phyloP scores from a whole-genome alignment of 1,140 invertebrate genomes.

The Elysia chlorotica region DNA sequence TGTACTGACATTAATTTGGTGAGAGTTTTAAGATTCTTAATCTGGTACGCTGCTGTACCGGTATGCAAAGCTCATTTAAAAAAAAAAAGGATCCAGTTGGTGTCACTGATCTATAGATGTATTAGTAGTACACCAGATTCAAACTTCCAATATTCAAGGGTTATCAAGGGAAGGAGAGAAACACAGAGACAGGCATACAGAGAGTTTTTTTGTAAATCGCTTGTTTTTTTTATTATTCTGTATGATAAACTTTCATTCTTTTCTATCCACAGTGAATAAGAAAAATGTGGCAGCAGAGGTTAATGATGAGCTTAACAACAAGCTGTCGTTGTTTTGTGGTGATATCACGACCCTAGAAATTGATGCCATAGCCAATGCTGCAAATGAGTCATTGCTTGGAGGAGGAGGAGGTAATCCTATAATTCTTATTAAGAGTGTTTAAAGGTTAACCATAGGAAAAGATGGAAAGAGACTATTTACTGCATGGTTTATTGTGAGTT shows the following conservation, averaged over 20 bases:
- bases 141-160: no score
- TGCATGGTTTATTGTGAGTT: no score
- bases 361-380: conserved; percentile 92
- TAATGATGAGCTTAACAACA: conserved; percentile 44
- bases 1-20: no score
- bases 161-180: no score
- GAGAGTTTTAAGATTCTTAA: no score
- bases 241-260: background rate
- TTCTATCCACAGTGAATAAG: background rate
- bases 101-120: background rate
- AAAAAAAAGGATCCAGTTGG: no score
- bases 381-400: conserved; percentile 77
- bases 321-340: conserved; percentile 64
- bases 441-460: conserved; percentile 1
- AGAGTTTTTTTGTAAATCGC: background rate
- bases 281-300: conserved; percentile 11
- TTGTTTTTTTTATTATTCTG: background rate
- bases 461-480: no score
- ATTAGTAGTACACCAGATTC: background rate
- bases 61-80: background rate
- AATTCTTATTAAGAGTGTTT: no score
- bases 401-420: conserved; percentile 79
- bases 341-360: conserved; percentile 88
- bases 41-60: no score
- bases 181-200: no score